Base-by-base conservation (phyloP, 2,888 invertebrate species). In the Platycheirus rosarum region DNA sequence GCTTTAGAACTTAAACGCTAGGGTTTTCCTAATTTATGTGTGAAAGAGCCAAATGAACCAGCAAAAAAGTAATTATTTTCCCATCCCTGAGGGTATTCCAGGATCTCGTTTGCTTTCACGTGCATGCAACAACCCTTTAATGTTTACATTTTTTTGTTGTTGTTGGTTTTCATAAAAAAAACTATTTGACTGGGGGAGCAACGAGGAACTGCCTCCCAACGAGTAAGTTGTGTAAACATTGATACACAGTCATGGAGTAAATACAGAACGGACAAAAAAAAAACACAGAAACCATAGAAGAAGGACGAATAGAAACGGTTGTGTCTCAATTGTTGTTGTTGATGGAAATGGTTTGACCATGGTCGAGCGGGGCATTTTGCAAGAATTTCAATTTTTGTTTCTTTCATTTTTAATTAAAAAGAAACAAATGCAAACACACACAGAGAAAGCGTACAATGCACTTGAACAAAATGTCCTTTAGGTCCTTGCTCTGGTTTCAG, bases 1-100 rank as follows among this genome's bases (percentile, higher is more conserved):
- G 35, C 32, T 40, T 1, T 35, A 11, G 42, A 16, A 14, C 49
- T 40, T 51, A 23, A 23, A 13, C 48, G 46, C 55, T 62, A 62
- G 32, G 46, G 74, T 51, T 26, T 69, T 66, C 35, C 68, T 44
- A 49, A 68, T 68, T 62, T 79, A 63, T 75, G 69, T 69, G 70
- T 46, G 75, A 60, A 60, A 51, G 53, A 62, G 60, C 14, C 42
- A 66, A 70, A 66, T 53, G 48, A 71, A 66, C 60, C 60, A 32
- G 62, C 48, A 76, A 76, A 82, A 80, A 76, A 82, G 71, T 82
- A 82, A 82, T 82, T 76, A 82, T 82, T 82, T 80, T 80, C 46
- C 13, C 53, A 71, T 48, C 66, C 60, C 66, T 51, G 49, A 26
- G 62, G 76, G 48, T 23, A 63, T 65, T 63, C 26, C 55, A 77